Percentiles rank a stretch among this genome's conserved stretches.
Conservation (phyloP, 1,140 invertebrate species). For the Drosophila ohnishii region DNA sequence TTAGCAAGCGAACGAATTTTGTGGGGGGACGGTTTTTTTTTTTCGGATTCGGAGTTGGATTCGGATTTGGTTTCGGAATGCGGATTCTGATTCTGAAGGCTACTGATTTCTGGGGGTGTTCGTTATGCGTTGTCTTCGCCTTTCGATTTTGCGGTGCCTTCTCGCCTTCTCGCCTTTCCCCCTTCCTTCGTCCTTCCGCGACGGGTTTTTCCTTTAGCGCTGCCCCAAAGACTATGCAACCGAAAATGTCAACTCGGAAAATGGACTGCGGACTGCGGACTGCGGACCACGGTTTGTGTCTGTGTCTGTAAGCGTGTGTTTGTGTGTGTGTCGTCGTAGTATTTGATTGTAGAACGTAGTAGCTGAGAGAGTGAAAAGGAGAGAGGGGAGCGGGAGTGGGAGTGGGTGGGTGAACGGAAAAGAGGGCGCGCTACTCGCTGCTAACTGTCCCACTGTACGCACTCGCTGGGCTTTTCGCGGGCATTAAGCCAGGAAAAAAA, state of each 20-base stretch:
- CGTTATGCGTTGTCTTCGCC: conserved; percentile 18
- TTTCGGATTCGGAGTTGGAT: conserved; percentile 8
- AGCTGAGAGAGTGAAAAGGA: conserved; percentile 33
- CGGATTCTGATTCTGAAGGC: conserved; percentile 7
- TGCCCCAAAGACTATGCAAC: conserved; percentile 70
- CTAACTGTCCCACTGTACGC: conserved; percentile 6
- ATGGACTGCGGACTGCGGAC: conserved; percentile 9
- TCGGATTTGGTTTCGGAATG: conserved; percentile 2
- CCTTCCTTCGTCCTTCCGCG: neutral
- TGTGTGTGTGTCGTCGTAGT: conserved; percentile 59
- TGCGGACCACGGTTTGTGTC: conserved; percentile 5
- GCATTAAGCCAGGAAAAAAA: neutral
- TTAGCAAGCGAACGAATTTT: conserved; percentile 25
- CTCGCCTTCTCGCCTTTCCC: conserved; percentile 9
- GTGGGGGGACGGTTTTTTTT: neutral
- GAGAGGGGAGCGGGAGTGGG: neutral
- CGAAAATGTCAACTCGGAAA: conserved; percentile 58
- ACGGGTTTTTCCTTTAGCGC: conserved; percentile 38
- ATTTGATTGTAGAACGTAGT: conserved; percentile 78
- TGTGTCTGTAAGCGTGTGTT: conserved; percentile 14
- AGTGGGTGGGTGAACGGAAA: too few species aligned
- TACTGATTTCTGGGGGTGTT: conserved; percentile 8
- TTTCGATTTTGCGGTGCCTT: conserved; percentile 26
- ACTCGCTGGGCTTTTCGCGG: conserved; percentile 4
- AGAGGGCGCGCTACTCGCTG: conserved; percentile 23